A percentile compares a stretch with the other conserved stretches of the same genome.
phyloP scores from a whole-genome alignment of 2,888 invertebrate species.

The Crepidodera aurea region DNA sequence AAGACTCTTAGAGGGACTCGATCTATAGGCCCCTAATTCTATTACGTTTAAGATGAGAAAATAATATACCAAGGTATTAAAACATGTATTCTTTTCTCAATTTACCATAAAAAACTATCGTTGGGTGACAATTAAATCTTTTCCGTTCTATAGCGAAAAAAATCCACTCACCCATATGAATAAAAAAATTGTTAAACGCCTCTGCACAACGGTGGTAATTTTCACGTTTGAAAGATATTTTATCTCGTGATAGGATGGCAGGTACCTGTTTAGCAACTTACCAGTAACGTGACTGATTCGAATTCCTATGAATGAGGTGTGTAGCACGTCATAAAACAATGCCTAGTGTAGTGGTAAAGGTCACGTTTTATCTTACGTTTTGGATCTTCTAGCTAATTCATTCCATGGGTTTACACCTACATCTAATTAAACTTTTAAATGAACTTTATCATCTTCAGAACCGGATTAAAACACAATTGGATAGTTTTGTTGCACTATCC shows the following conservation, averaged over 20 bases:
- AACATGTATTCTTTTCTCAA: too few relatives aligned
- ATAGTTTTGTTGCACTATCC: too few relatives aligned
- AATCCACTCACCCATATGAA: too few relatives aligned
- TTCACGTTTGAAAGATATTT: not conserved
- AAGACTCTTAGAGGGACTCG: too few relatives aligned
- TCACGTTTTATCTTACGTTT: conserved; percentile 5
- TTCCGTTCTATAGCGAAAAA: too few relatives aligned
- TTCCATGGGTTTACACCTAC: not conserved
- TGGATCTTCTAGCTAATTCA: not conserved
- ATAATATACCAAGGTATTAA: too few relatives aligned
- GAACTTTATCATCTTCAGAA: not conserved
- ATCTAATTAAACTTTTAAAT: not conserved
- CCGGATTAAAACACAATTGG: too few relatives aligned
- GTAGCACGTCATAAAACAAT: conserved; percentile 8
- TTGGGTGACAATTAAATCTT: too few relatives aligned
- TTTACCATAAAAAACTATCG: too few relatives aligned
- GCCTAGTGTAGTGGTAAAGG: conserved; percentile 3
- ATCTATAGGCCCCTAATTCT: too few relatives aligned
- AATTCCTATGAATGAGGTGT: conserved; percentile 7
- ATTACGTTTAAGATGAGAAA: too few relatives aligned
- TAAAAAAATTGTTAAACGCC: too few relatives aligned
- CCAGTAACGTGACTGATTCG: conserved; percentile 11
- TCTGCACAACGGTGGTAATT: not conserved
- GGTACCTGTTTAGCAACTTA: conserved; percentile 10
- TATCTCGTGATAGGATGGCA: not conserved